A percentile compares a stretch with the other conserved stretches of the same genome.
These are phyloP conservation scores for Chymomyza amoena DNA, from an alignment of 2,888 invertebrate genomes.

Conservation along the genomic window DNA sequence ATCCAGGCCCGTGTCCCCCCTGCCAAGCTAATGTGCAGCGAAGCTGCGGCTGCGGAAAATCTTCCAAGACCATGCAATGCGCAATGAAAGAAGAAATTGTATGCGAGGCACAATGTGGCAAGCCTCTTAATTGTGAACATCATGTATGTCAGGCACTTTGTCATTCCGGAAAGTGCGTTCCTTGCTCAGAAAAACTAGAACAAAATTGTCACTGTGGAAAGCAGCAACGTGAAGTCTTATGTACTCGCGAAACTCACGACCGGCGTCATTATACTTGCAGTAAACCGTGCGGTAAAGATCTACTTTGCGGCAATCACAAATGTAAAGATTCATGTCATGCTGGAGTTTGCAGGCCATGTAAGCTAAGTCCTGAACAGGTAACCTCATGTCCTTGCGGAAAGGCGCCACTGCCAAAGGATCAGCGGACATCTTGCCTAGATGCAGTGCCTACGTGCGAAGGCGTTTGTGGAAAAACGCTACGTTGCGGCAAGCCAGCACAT, in stretches of 20 bases:
- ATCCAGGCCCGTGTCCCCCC: slow-evolving; percentile 96
- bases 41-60: slow-evolving; percentile 89
- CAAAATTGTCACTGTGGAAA: slow-evolving; percentile 88
- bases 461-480: slow-evolving; percentile 83
- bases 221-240: slow-evolving; percentile 82
- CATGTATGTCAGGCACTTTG: slow-evolving; percentile 88
- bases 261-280: slow-evolving; percentile 82
- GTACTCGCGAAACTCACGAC: slow-evolving; percentile 81
- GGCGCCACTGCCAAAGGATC: slow-evolving; percentile 78
- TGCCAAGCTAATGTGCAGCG: slow-evolving; percentile 88
- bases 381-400: slow-evolving; percentile 89
- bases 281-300: slow-evolving; percentile 81
- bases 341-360: slow-evolving; percentile 84
- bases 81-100: slow-evolving; percentile 85
- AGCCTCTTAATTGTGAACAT: slow-evolving; percentile 86
- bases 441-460: slow-evolving; percentile 90
- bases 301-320: slow-evolving; percentile 85
- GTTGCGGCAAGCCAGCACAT: slow-evolving; percentile 83
- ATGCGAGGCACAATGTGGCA: slow-evolving; percentile 87
- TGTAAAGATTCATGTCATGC: slow-evolving; percentile 85
- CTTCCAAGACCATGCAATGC: slow-evolving; percentile 85
- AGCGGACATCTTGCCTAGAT: slow-evolving; percentile 87
- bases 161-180: slow-evolving; percentile 88
- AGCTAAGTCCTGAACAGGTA: slow-evolving; percentile 82
- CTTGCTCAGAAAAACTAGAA: slow-evolving; percentile 84